A percentile compares a stretch with the other conserved stretches of the same genome.
phyloP scores from a whole-genome alignment of 2,797 vertebrate species.

The Eulemur rubriventer region DNA sequence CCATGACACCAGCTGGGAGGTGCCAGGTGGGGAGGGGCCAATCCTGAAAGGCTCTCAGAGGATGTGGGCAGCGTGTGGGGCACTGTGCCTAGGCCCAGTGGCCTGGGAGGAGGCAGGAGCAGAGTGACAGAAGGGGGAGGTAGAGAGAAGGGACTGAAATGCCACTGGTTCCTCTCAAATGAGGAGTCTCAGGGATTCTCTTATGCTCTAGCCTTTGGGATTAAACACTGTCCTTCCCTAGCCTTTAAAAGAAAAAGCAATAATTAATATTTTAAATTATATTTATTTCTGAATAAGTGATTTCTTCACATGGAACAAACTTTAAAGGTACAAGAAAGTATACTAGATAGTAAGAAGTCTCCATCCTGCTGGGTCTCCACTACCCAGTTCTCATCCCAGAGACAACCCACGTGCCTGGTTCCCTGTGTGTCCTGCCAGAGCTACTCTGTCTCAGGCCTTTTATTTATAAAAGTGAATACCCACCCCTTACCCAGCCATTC shows the following conservation, averaged over 20 bases:
- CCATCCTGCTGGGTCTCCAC: not conserved
- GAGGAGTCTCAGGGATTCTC: not conserved
- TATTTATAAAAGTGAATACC: not conserved
- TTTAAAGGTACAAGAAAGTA: not conserved
- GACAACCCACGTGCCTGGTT: rapidly evolving
- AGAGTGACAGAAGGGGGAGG: not conserved
- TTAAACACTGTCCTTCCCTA: not conserved
- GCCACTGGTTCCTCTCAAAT: not conserved
- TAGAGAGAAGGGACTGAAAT: not conserved
- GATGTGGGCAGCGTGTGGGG: not conserved
- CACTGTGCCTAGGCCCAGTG: not conserved
- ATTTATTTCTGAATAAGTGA: conserved; percentile 8
- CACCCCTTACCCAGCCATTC: not conserved
- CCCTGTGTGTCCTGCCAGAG: not conserved
- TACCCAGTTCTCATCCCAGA: too few relatives aligned
- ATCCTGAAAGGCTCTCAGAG: not conserved
- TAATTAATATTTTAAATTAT: not conserved
- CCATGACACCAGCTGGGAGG: not conserved
- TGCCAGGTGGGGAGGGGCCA: not conserved
- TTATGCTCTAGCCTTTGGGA: not conserved
- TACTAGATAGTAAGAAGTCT: not conserved
- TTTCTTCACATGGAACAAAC: not conserved
- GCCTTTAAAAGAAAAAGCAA: not conserved
- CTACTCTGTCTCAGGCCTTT: not conserved
- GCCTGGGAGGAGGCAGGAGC: not conserved